Evolutionary conservation across 2,888 invertebrate species (phyloP).

Genomic region (Pollenia angustigena): DNA sequence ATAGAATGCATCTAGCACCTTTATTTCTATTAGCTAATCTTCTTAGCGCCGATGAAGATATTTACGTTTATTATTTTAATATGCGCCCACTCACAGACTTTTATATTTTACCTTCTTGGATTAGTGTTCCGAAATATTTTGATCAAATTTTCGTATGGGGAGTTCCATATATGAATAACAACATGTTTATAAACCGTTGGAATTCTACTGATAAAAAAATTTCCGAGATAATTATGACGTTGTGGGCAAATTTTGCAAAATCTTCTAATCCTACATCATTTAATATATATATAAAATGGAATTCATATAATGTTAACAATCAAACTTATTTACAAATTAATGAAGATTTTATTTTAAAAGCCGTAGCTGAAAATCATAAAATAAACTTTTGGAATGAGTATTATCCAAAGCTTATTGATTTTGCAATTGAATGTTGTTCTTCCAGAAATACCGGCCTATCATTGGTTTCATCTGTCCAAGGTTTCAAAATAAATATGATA

Average conservation of each 20-base stretch:
- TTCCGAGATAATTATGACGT: conserved; percentile 91
- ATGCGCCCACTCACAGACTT: conserved; percentile 88
- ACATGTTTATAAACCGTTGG: conserved; percentile 88
- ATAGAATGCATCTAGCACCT: conserved; percentile 90
- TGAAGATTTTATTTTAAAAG: conserved; percentile 91
- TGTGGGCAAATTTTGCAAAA: conserved; percentile 92
- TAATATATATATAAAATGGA: conserved; percentile 91
- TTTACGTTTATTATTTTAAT: conserved; percentile 91
- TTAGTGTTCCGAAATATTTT: conserved; percentile 91
- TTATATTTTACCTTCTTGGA: conserved; percentile 90
- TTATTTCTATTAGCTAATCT: conserved; percentile 88
- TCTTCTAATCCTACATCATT: conserved; percentile 89
- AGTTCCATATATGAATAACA: conserved; percentile 89
- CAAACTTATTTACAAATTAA: conserved; percentile 91
- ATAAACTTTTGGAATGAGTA: conserved; percentile 94
- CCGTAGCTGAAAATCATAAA: conserved; percentile 90
- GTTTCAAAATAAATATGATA: conserved; percentile 58
- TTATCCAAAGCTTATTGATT: conserved; percentile 90
- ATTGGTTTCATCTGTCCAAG: conserved; percentile 50
- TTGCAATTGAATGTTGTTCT: conserved; percentile 89
- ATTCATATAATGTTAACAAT: conserved; percentile 87
- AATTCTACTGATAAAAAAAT: conserved; percentile 91
- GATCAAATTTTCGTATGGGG: conserved; percentile 93
- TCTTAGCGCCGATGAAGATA: conserved; percentile 86
- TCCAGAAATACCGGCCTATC: conserved; percentile 66